A percentile compares a stretch with the other conserved stretches of the same genome.
Conservation (phyloP, 1,140 invertebrate genomes). For the Stegodyphus mimosarum region DNA sequence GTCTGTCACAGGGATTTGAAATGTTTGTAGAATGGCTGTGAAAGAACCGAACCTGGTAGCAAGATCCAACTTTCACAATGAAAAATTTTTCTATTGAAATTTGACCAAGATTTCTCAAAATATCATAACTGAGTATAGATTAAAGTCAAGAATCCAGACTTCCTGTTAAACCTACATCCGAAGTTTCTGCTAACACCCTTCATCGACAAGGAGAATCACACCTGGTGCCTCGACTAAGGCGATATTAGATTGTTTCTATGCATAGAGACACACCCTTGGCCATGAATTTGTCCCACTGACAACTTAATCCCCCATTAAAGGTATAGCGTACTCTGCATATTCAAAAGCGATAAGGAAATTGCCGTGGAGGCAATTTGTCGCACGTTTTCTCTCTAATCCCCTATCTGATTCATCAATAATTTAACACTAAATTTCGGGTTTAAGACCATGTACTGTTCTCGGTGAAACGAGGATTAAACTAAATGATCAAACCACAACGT, state of each 20-base stretch:
- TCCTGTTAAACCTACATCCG: too few species aligned
- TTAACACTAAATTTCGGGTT: conserved; percentile 38
- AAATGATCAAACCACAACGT: conserved; percentile 17
- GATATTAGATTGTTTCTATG: conserved; percentile 17
- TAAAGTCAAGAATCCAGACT: too few species aligned
- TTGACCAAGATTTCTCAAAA: too few species aligned
- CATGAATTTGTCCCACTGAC: conserved; percentile 36
- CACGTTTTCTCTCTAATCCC: conserved; percentile 51
- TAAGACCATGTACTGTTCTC: conserved; percentile 20
- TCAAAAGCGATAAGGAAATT: conserved; percentile 39
- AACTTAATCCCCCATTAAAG: conserved; percentile 46
- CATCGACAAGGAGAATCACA: neutral
- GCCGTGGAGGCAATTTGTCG: conserved; percentile 41
- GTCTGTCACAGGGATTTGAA: too few species aligned
- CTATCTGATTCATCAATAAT: conserved; percentile 34
- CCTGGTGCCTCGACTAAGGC: neutral
- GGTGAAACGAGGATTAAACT: neutral
- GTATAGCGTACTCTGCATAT: conserved; percentile 43
- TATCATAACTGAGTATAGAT: too few species aligned
- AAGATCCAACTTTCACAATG: too few species aligned
- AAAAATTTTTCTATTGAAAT: too few species aligned
- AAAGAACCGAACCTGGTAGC: too few species aligned
- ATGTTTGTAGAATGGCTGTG: too few species aligned
- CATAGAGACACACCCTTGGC: conserved; percentile 22
- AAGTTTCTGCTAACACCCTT: too few species aligned